Evolutionary conservation across 2,113 vertebrate genomes (phyloP), one percentile per base, ranked within the genome.

Genomic region (Cebidichthys violaceus): DNA sequence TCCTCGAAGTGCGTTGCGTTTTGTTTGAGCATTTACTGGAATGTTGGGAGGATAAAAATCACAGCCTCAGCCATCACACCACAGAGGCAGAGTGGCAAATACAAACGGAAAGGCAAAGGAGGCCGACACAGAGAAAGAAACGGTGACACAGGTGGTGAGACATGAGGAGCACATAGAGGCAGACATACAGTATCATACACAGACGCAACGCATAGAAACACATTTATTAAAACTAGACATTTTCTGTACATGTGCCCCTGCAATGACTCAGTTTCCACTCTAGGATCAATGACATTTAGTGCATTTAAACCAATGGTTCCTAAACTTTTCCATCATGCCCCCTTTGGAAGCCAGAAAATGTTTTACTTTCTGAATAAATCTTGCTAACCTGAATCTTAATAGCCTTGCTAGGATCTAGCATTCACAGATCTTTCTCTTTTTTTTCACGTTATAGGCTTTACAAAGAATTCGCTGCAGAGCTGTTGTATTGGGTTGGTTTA

Each of bases 21-120:
- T 91, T 91, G 91, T 92, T 85, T 75, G 89, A 93, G 88, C 90
- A 84, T 95, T 94, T 94, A 93, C 91, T 87, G 81, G 88, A 90
- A 93, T 88, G 90, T 90, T 90, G 86, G 81, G 89, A 90, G 90
- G 91, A 94, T 93, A 92, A 92, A 93, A 93, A 88, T 92, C 92
- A 83, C 91, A 88, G 86, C 65, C 80, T 76, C 68, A 84, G 72
- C 72, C 83, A 59, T 90, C 70, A 77, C 84, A 85, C 73, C 22
- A 64, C 70, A 84, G 76, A 87, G 59, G 70, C 70, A 50, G 76
- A 78, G 75, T 54, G 81, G 84, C 75, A 70, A 83, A 84, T 31
- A 77, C 71, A 75, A 74, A 67, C n/a, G 71, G 45, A 77, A 57
- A 81, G 59, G 52, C 79, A 77, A 35, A 81, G 27, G 75, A 66